Conservation (phyloP, 2,113 vertebrate species). For the Cephalopholis sonnerati region DNA sequence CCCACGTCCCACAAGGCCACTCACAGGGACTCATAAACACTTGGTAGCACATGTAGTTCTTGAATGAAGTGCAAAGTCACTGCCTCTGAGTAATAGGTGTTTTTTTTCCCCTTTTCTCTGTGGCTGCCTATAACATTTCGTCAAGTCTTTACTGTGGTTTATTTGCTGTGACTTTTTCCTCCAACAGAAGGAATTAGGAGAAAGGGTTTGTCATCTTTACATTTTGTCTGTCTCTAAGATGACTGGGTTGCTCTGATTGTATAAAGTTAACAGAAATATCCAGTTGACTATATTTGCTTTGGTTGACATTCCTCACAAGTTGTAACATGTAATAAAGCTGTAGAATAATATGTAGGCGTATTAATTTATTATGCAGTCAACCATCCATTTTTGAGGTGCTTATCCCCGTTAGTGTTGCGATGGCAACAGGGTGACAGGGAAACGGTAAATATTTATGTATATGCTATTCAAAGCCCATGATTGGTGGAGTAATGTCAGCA, state of each 20-base stretch:
- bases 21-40: slow-evolving; percentile 73
- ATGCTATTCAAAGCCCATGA: neutral
- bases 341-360: slow-evolving; percentile 27
- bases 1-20: slow-evolving; percentile 61
- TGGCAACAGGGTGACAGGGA: slow-evolving; percentile 23
- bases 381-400: slow-evolving; percentile 10
- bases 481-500: slow-evolving; percentile 20
- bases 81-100: slow-evolving; percentile 70
- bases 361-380: neutral
- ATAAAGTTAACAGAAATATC: neutral
- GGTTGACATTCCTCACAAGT: slow-evolving; percentile 18
- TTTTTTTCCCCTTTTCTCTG: slow-evolving; percentile 47
- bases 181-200: slow-evolving; percentile 52
- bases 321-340: slow-evolving; percentile 10
- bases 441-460: slow-evolving; percentile 50
- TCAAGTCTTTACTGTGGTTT: slow-evolving; percentile 78
- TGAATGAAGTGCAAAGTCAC: slow-evolving; percentile 73
- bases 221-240: neutral
- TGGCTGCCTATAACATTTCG: slow-evolving; percentile 72
- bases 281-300: neutral
- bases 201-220: slow-evolving; percentile 22
- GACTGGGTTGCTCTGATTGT: slow-evolving; percentile 15
- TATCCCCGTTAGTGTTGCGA: slow-evolving; percentile 3
- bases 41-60: slow-evolving; percentile 65
- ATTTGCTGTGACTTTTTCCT: slow-evolving; percentile 69